phyloP scores from a whole-genome alignment of 2,888 invertebrate species.

The Scaptomyza parva region DNA sequence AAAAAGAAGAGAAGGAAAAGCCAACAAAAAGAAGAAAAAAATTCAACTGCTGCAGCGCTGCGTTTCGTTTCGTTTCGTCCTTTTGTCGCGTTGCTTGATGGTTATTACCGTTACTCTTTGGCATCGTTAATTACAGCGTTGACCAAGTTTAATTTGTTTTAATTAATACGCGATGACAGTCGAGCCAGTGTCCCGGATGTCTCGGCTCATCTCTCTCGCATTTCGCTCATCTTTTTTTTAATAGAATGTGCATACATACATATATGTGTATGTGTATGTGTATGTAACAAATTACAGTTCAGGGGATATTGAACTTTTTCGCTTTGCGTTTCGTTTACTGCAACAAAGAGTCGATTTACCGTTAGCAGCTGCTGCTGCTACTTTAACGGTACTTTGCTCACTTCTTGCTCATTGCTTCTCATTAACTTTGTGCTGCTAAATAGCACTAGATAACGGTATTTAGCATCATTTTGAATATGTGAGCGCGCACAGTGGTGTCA shows the following conservation, averaged over 20 bases:
- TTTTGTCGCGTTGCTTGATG: constrained; percentile 24
- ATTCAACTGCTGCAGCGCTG: constrained; percentile 29
- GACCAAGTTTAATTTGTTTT: constrained; percentile 55
- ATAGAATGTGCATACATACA: too few relatives aligned
- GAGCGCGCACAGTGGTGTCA: constrained; percentile 29
- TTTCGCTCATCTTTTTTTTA: too few relatives aligned
- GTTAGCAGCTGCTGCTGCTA: neutral
- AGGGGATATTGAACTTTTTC: constrained; percentile 13
- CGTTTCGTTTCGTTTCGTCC: constrained; percentile 5
- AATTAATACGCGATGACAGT: constrained; percentile 46
- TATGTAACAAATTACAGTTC: neutral
- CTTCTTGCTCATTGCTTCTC: neutral
- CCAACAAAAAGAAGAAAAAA: neutral
- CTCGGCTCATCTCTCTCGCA: neutral
- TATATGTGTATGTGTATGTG: too few relatives aligned
- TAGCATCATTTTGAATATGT: constrained; percentile 15
- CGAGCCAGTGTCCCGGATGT: constrained; percentile 18
- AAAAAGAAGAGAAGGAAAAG: neutral
- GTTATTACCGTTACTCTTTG: constrained; percentile 67
- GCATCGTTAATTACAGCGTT: constrained; percentile 64
- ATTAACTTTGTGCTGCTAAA: constrained; percentile 11
- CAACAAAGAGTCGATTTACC: constrained; percentile 4
- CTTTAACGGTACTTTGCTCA: constrained; percentile 18
- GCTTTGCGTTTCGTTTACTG: neutral
- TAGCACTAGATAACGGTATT: constrained; percentile 22